These are phyloP conservation scores for Parauchenoglanis ngamensis DNA, from an alignment of 2,797 vertebrate species.

Conservation along the genomic window DNA sequence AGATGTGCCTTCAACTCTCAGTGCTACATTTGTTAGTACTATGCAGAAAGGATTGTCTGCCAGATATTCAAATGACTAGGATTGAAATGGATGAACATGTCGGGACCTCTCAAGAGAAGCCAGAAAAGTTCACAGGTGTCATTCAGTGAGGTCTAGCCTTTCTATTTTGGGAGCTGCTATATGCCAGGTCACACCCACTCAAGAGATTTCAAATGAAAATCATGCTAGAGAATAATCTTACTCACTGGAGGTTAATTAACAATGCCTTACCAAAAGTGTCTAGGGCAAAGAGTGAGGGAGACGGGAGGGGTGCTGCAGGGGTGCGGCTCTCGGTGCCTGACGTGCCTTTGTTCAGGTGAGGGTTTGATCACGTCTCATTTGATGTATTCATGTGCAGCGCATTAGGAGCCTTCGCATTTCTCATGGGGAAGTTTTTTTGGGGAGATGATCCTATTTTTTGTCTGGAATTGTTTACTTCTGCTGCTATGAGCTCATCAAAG, in stretches of 20 bases:
- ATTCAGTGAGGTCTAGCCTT: slow-evolving; percentile 65
- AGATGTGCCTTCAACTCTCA: slow-evolving; percentile 30
- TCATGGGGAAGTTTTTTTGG: slow-evolving; percentile 34
- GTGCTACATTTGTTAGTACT: slow-evolving; percentile 55
- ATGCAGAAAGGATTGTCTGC: slow-evolving; percentile 60
- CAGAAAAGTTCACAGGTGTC: slow-evolving; percentile 71
- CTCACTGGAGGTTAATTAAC: slow-evolving; percentile 67
- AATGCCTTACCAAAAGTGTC: slow-evolving; percentile 51
- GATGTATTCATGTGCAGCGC: slow-evolving; percentile 47
- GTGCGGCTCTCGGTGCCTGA: slow-evolving; percentile 48
- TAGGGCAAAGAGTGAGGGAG: slow-evolving; percentile 39
- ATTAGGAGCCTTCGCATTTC: slow-evolving; percentile 37
- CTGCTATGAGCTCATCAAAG: slow-evolving; percentile 29
- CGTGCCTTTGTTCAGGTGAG: slow-evolving; percentile 56
- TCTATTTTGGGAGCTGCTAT: slow-evolving; percentile 64
- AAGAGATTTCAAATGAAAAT: slow-evolving; percentile 58
- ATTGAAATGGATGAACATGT: slow-evolving; percentile 67
- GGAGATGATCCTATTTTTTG: slow-evolving; percentile 21
- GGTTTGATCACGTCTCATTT: slow-evolving; percentile 57
- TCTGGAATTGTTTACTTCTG: slow-evolving; percentile 48
- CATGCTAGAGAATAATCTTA: slow-evolving; percentile 62
- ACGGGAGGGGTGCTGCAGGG: slow-evolving; percentile 44
- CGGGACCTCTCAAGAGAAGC: slow-evolving; percentile 59
- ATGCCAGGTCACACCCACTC: slow-evolving; percentile 54
- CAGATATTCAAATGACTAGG: slow-evolving; percentile 64